Evolutionary conservation across 2,113 vertebrate species (phyloP), one percentile per base, ranked within the genome.

Genomic region (Sula dactylatra): DNA sequence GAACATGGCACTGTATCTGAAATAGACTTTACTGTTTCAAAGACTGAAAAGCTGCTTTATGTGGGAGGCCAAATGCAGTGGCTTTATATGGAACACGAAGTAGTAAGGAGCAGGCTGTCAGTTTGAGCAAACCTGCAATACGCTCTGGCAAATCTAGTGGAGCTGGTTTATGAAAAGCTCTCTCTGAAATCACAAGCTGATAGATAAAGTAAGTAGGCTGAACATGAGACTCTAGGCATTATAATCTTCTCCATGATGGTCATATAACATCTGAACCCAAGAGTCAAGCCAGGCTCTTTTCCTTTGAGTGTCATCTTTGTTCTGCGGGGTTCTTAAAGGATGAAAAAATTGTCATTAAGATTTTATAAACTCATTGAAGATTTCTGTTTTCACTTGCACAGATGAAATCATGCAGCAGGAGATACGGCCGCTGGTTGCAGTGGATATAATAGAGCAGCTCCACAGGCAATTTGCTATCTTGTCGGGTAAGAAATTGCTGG

Each of bases 321-420:
- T 83, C 82, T 62, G 7, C 47, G 84, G 67, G 18, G 40, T 86
- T 90, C 29, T 82, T 66, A 62, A 71, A 77, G 20, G 58, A 32
- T n/a, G 25, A 20, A n/a, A 45, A 69, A 89, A 26, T 9, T 58
- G 29, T 49, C 14, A 10, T 69, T 49, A 77, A 44, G 27, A 27
- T 62, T 47, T 70, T 91, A 87, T 93, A 93, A 90, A 96, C 62
- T 93, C 67, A 85, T 10, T 47, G 90, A 78, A 62, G 42, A 29
- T 94, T 92, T 96, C 79, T 91, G 54, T 93, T 93, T 96, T 96
- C 89, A 22, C 94, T 94, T 94, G 66, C 91, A 34, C 98, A 99
- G 99, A 99, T 99, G 99, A 99, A 98, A 99, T 99, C 94, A 99
- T 99, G 99, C 99, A 99, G 97, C 99, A 99, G 98, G 99, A 99